Evolutionary conservation across 2,113 vertebrate species (phyloP), one percentile per base, ranked within the genome.

Genomic region (Amazona guildingii): DNA sequence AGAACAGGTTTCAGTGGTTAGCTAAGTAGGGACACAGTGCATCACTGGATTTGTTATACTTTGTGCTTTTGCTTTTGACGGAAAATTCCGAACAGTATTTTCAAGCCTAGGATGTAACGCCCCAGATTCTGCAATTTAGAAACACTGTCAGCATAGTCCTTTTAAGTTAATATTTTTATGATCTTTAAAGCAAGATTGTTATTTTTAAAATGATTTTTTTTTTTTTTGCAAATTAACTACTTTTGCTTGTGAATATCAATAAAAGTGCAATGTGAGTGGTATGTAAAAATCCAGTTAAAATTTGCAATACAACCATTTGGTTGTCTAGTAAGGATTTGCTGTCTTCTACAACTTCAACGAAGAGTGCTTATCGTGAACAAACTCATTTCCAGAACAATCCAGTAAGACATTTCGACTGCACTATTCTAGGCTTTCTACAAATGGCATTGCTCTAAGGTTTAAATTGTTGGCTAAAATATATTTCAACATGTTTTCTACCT

Each of bases 261-360:
- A 75, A 79, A 64, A 3, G 17, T 14, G 20, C 10, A 27, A 13
- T 7, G 2, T 31, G 27, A 31, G 10, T 14, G 1, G 19, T 46
- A 41, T 37, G 13, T 82, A 68, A 73, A 80, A 77, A 73, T 24
- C 4, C 39, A 80, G 23, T 19, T 46, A 12, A 27, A 7, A 37
- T 91, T 82, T 89, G 28, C 67, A 92, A 77, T 90, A 83, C 93
- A 96, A 83, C 41, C 48, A 51, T 67, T 57, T 63, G 9, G 37
- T 57, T 84, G 7, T 44, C 37, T 33, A 49, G 48, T 72, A 84
- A 52, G 51, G 33, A 28, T 83, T 67, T 55, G 14, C 37, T 49
- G 13, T 75, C 18, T 81, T 94, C 27, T 39, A 24, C 35, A 72
- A 21, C 21, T 59, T 35, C 59, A 46, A 10, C 49, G 37, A 76